phyloP scores from a whole-genome alignment of 2,113 vertebrate genomes.

The Hippocampus barbouri region DNA sequence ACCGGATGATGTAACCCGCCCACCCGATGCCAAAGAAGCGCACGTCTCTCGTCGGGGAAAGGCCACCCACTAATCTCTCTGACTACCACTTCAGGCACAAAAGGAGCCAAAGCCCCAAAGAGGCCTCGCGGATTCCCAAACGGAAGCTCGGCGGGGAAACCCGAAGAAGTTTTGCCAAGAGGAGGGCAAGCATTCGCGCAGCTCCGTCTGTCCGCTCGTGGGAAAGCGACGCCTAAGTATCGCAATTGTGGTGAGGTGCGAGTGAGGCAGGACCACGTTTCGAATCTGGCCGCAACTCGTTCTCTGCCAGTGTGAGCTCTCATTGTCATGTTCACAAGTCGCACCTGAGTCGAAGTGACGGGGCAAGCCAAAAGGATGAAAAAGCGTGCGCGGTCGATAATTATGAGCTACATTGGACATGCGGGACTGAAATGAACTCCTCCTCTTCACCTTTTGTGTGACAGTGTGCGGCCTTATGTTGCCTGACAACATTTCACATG shows the following conservation, averaged over 20 bases:
- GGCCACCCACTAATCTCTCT: slow-evolving; percentile 53
- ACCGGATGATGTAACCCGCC: slow-evolving; percentile 66
- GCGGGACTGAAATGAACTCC: no score
- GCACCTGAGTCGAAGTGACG: no score
- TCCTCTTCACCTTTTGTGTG: no score
- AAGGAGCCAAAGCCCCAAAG: slow-evolving; percentile 32
- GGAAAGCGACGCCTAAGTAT: slow-evolving; percentile 25
- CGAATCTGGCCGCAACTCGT: no score
- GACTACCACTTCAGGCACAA: slow-evolving; percentile 27
- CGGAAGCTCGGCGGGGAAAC: slow-evolving; percentile 17
- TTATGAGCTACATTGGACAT: no score
- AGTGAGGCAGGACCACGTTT: no score
- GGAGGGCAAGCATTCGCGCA: slow-evolving; percentile 40
- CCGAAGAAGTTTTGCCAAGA: slow-evolving; percentile 28
- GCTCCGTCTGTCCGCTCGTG: slow-evolving; percentile 32
- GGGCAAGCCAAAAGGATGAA: no score
- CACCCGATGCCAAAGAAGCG: slow-evolving; percentile 67
- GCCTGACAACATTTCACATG: background rate
- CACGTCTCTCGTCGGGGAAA: slow-evolving; percentile 62
- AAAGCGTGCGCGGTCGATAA: no score
- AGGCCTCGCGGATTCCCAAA: slow-evolving; percentile 26
- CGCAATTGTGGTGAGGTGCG: slow-evolving; percentile 3
- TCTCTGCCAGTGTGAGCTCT: no score
- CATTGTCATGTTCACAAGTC: no score
- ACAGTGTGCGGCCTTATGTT: no score